Base-by-base conservation (phyloP, 2,113 vertebrate species). In the Zosterops lateralis region DNA sequence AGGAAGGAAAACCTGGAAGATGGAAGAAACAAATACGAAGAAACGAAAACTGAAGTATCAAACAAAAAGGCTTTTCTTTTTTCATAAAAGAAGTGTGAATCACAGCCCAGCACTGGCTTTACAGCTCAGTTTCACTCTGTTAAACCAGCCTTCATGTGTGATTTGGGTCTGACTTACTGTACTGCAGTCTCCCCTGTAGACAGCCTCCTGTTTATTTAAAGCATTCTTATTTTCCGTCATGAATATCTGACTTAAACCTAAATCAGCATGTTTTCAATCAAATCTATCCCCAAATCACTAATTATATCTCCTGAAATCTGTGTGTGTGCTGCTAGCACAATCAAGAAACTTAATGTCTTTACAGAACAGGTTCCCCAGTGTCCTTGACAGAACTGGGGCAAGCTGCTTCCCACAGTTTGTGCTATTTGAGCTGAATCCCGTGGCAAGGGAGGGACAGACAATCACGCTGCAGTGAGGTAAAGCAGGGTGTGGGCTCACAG, bases 21-120 rank as follows among this genome's bases (percentile, higher is more conserved):
- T n/a, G 12, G 51, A 84, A 85, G 72, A 80, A 90, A 85, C 32
- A 87, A 92, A 83, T 32, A 61, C 6, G 24, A 90, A 84, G 70
- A 93, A 73, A 85, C 29, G 14, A 84, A 89, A 89, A 50, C 21
- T 20, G 73, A 81, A 81, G 12, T 38, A 67, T 29, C 7, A 71
- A 68, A 84, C 7, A 84, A 78, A 81, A 86, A 83, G 7, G 3
- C 34, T 34, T 34, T 34, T 34, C 34, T 34, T 34, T 34, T 34
- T 75, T 71, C 0, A 57, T 86, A 62, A 71, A 83, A 68, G 6
- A 20, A 71, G 3, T 31, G 24, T 78, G 68, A 92, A 71, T 75
- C 68, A 75, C 57, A 94, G 38, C 25, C 68, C 25, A 84, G 12
- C 2, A 2, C 38, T 54, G 78, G 44, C n/a, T 90, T 86, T 74